Conservation (phyloP, 2,113 vertebrate genomes). For the Camelus bactrianus region DNA sequence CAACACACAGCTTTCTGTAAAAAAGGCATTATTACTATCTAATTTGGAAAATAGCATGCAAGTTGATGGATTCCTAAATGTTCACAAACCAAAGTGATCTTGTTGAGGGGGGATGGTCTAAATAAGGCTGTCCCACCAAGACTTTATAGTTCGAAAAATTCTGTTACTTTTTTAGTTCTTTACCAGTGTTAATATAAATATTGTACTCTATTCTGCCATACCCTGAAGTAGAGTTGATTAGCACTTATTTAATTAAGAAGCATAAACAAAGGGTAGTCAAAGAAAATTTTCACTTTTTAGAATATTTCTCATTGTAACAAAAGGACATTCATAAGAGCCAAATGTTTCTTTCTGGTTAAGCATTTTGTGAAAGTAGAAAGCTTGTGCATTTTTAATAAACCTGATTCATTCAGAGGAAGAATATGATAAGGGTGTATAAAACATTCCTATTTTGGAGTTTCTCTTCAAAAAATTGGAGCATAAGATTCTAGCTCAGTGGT, state of each 20-base stretch:
- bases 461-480: not conserved
- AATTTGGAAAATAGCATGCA: not conserved
- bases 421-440: not conserved
- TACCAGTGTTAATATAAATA: not conserved
- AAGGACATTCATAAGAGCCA: not conserved
- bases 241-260: not conserved
- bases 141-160: conserved; percentile 6
- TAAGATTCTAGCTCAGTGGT: not conserved
- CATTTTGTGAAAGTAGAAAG: not conserved
- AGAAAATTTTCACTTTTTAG: conserved; percentile 12
- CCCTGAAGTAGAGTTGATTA: not conserved
- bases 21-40: conserved; percentile 22
- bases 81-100: not conserved
- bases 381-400: conserved; percentile 26
- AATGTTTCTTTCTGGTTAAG: not conserved
- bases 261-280: not conserved
- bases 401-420: not conserved
- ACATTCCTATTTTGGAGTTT: conserved; percentile 33
- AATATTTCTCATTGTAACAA: conserved; percentile 9
- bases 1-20: not conserved
- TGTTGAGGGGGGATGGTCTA: not conserved
- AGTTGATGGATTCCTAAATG: not conserved
- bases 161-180: not conserved
- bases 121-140: not conserved
- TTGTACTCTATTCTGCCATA: not conserved